Conservation (phyloP, 2,797 vertebrate species). For the Harpagifer antarcticus region DNA sequence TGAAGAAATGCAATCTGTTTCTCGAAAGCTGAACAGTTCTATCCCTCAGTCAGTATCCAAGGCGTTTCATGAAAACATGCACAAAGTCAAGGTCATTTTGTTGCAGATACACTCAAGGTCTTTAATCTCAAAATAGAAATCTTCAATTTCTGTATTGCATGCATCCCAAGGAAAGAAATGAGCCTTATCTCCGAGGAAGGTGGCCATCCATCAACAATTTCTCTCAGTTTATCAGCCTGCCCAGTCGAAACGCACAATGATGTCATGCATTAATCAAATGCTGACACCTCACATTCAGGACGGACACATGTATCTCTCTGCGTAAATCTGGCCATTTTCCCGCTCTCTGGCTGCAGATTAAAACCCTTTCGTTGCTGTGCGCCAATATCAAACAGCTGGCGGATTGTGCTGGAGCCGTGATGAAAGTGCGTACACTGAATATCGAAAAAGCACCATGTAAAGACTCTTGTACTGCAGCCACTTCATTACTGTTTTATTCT, state of each 20-base stretch:
- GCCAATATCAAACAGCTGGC: constrained; percentile 22
- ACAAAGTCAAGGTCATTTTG: constrained; percentile 35
- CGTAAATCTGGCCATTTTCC: constrained; percentile 50
- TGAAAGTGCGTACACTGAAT: constrained; percentile 6
- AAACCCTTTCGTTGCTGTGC: constrained; percentile 10
- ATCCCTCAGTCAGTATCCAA: constrained; percentile 1
- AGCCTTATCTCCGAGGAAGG: constrained; percentile 75
- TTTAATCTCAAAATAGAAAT: constrained; percentile 73
- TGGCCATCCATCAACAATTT: constrained; percentile 81
- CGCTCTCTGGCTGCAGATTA: constrained; percentile 45
- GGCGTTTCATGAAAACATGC: constrained; percentile 23
- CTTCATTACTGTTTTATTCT: constrained; percentile 51
- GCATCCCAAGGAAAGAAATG: constrained; percentile 73
- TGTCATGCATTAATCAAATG: constrained; percentile 84
- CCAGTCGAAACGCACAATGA: constrained; percentile 66
- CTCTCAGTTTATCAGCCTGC: constrained; percentile 79
- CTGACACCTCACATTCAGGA: constrained; percentile 78
- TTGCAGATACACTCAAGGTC: constrained; percentile 60
- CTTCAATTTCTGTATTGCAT: constrained; percentile 65
- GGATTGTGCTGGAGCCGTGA: constrained; percentile 10
- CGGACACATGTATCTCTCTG: constrained; percentile 50
- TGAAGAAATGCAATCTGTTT: constrained; percentile 33
- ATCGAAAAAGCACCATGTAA: constrained; percentile 33
- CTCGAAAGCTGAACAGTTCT: neutral
- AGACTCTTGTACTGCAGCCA: constrained; percentile 16